Evolutionary conservation across 2,797 vertebrate species (phyloP), one percentile per base, ranked within the genome.

Genomic region (Anas flavirostris): DNA sequence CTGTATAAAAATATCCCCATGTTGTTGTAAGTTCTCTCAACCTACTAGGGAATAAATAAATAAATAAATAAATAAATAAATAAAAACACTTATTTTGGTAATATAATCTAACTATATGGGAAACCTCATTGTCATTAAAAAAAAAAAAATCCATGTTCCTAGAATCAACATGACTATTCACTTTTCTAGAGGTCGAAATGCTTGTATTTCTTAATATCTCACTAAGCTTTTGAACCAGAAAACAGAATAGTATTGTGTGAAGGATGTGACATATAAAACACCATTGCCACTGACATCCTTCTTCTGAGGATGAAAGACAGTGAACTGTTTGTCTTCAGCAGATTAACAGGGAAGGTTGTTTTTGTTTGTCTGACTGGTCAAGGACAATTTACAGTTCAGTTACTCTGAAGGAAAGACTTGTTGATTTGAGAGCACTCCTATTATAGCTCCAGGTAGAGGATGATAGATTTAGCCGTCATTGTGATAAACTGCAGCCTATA

Each of bases 311-410:
- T 86, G 81, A 96, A 88, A 93, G 88, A 81, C 92, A 80, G 75
- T 84, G 90, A 68, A 93, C 93, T 82, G 84, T 96, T 96, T 88
- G 90, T 97, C 91, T 97, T 95, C 75, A 62, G 87, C 93, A 97
- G 95, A 97, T 97, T 97, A 98, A 97, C 94, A 96, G 75, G 75
- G 81, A 96, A 93, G 79, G 94, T 94, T 88, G 91, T 96, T 97
- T 96, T 96, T 97, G 92, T 97, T 97, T 97, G 97, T 97, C 90
- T 98, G 96, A 91, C 91, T 96, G 96, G 95, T 97, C 97, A 97
- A 98, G 97, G 97, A 96, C 95, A 97, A 97, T 98, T 98, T 98
- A 96, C 91, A 96, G 97, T 96, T 97, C 95, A 97, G 94, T 97
- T 97, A 93, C 90, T 97, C 96, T 91, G 89, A 96, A 94, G 91